Conservation (phyloP, 2,113 vertebrate genomes). For the Myotis lucifugus region DNA sequence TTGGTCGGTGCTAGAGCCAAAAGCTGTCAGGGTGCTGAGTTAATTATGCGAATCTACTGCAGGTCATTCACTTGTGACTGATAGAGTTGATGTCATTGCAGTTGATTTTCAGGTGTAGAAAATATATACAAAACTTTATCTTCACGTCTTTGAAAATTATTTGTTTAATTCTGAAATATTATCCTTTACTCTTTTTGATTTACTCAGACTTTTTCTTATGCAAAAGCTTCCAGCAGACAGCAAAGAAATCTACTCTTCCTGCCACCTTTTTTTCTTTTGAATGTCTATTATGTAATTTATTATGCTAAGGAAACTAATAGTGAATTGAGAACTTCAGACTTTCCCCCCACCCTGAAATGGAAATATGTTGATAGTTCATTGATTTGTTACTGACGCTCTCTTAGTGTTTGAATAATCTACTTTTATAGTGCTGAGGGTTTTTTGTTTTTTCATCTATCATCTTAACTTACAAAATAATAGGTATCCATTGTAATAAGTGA, state of each 20-base stretch:
- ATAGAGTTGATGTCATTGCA: neutral
- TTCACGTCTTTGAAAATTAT: constrained; percentile 19
- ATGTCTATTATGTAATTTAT: constrained; percentile 30
- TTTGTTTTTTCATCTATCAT: neutral
- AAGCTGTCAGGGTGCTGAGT: neutral
- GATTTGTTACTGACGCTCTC: neutral
- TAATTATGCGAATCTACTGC: neutral
- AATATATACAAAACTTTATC: neutral
- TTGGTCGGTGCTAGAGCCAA: neutral
- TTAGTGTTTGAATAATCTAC: constrained; percentile 22
- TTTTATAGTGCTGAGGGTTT: neutral
- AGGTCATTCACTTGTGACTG: constrained; percentile 19
- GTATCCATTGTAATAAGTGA: constrained; percentile 23
- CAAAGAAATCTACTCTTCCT: constrained; percentile 2
- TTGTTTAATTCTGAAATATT: constrained; percentile 21
- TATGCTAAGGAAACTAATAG: neutral
- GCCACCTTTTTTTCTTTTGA: neutral
- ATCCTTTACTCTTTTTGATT: neutral
- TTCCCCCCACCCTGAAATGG: neutral
- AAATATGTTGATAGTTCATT: neutral
- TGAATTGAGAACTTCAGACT: constrained; percentile 22
- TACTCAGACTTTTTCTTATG: neutral
- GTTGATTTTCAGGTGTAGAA: constrained; percentile 39
- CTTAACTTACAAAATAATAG: constrained; percentile 30
- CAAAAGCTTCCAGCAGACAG: neutral